These are phyloP conservation scores for Dasysyrphus albostriatus DNA, from an alignment of 2,888 invertebrate species.

Conservation along the genomic window DNA sequence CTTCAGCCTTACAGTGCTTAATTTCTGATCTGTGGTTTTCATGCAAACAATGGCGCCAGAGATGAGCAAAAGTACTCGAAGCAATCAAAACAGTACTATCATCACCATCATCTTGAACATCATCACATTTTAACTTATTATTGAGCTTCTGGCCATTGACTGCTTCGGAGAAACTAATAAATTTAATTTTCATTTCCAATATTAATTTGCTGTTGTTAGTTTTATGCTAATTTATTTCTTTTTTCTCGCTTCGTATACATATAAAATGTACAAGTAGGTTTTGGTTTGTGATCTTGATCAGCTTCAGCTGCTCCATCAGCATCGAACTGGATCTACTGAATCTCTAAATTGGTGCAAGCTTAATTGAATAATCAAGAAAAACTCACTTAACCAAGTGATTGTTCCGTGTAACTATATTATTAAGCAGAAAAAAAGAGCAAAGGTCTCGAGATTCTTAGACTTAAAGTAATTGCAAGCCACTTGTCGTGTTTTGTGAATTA, in stretches of 20 bases:
- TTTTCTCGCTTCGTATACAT: background rate
- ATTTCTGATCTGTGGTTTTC: conserved; percentile 27
- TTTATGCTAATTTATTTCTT: conserved; percentile 51
- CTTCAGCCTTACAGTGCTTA: conserved; percentile 6
- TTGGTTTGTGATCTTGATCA: conserved; percentile 3
- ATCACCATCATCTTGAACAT: background rate
- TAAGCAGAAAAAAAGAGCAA: conserved; percentile 55
- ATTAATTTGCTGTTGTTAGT: conserved; percentile 60
- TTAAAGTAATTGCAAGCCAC: conserved; percentile 37
- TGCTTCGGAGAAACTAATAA: conserved; percentile 59
- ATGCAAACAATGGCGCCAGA: conserved; percentile 64
- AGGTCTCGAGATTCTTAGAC: conserved; percentile 46
- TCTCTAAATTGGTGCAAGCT: conserved; percentile 26
- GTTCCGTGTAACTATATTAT: conserved; percentile 54
- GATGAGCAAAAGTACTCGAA: conserved; percentile 19
- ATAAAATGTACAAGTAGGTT: background rate
- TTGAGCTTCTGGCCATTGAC: conserved; percentile 37
- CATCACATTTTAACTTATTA: background rate
- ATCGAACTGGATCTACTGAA: conserved; percentile 36
- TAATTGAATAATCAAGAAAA: conserved; percentile 67
- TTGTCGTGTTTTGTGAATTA: conserved; percentile 53
- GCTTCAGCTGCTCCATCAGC: background rate
- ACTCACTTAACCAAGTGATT: conserved; percentile 42
- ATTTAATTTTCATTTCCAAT: conserved; percentile 60
- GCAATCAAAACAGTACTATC: background rate